Conservation (phyloP, 2,113 vertebrate genomes). For the Catharus bicknelli region DNA sequence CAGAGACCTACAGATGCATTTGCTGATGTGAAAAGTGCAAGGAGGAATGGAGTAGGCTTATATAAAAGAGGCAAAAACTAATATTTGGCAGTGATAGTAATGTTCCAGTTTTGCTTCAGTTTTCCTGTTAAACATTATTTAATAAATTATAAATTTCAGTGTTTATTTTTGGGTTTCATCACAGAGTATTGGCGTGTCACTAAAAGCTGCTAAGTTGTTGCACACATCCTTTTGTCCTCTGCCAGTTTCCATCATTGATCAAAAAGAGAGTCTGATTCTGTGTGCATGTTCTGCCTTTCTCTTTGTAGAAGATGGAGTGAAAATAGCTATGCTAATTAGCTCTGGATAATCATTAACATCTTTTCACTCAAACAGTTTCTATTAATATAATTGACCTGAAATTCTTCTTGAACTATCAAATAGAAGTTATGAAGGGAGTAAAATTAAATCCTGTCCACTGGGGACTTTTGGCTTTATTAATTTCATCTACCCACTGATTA, state of each 20-base stretch:
- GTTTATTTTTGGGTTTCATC: conserved; percentile 18
- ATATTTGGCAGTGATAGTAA: not conserved
- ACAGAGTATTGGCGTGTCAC: not conserved
- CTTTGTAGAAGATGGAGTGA: conserved; percentile 15
- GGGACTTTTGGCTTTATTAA: not conserved
- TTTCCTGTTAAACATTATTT: not conserved
- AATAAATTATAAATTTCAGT: not conserved
- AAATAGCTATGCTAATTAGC: conserved; percentile 55
- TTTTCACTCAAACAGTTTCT: conserved; percentile 42
- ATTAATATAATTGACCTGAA: conserved; percentile 54
- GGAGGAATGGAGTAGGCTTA: not conserved
- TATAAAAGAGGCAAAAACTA: not conserved
- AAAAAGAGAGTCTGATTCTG: not conserved
- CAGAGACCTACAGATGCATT: not conserved
- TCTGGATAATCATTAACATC: conserved; percentile 45
- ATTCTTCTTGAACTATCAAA: conserved; percentile 28
- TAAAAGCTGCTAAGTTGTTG: conserved; percentile 7
- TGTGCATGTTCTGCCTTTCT: conserved; percentile 16
- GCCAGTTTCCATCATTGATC: not conserved
- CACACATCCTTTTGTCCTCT: not conserved
- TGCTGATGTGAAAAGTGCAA: not conserved
- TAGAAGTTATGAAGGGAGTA: conserved; percentile 17
- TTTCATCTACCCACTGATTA: not conserved
- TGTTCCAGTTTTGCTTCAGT: not conserved
- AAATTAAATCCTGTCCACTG: conserved; percentile 21